Evolutionary conservation across 2,113 vertebrate species (phyloP).

Genomic region (Sceloporus tristichus): DNA sequence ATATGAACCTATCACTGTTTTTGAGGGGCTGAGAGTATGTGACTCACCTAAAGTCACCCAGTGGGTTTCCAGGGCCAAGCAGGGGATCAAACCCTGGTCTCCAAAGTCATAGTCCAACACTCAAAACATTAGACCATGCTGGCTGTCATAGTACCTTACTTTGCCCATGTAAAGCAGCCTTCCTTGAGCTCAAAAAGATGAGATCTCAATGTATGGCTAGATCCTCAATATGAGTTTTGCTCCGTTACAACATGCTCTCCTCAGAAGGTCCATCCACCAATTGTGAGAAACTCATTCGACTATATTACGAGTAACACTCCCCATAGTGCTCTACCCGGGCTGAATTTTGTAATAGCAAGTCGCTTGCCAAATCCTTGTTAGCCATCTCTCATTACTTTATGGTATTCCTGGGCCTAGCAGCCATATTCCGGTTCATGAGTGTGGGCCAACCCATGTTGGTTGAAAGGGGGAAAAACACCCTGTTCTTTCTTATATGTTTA

Average conservation of each 20-base stretch:
- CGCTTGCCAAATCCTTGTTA: neutral
- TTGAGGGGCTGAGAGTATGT: no score
- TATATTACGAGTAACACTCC: neutral
- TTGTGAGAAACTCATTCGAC: neutral
- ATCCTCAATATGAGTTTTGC: neutral
- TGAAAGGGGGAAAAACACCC: constrained; percentile 11
- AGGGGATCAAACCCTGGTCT: no score
- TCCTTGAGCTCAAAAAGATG: neutral
- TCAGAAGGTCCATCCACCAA: neutral
- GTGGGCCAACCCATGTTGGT: neutral
- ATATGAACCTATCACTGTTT: no score
- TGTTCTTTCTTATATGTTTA: constrained; percentile 63
- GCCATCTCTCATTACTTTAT: neutral
- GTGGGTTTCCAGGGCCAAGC: no score
- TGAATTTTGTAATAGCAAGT: neutral
- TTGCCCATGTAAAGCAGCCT: no score
- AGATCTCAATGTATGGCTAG: neutral
- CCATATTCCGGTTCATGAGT: neutral
- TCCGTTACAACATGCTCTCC: neutral
- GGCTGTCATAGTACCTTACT: no score
- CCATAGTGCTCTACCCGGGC: neutral
- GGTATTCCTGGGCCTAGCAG: no score
- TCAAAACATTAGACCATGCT: no score
- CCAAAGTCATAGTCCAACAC: no score
- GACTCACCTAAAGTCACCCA: no score